Base-by-base conservation (phyloP, 1,140 invertebrate species). In the Macrobrachium nipponense region DNA sequence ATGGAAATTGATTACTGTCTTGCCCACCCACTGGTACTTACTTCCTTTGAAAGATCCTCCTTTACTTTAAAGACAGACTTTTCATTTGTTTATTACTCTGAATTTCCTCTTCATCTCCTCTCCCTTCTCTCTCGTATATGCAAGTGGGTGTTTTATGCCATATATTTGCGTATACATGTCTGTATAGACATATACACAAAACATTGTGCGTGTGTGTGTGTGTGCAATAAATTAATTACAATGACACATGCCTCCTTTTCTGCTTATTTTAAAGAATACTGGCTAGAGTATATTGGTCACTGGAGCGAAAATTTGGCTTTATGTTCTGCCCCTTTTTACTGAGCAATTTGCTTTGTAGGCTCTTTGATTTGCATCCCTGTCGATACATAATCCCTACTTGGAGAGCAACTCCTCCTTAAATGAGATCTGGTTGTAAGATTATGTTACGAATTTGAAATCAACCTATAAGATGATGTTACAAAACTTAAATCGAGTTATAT, bases 141-240 rank as follows among this genome's bases (percentile, higher is more conserved):
- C 51, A n/a, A 18, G 18, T 6, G 44, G 14, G 18, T 75, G 18
- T 75, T 27, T 15, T 20, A 23, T 20, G 11, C 4, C 62, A 11
- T 77, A 58, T 59, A 58, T 59, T 17, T 77, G 2, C 51, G 20
- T 58, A 58, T 77, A 58, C 51, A 58, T 80, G 62, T 80, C 62
- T 80, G 62, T 80, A 80, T 64, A 80, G 10, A 80, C 62, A 80
- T 80, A 80, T 80, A 80, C 62, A 80, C 62, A 80, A 23, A 61
- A 61, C 12, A 61, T 61, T 79, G 62, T 80, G 62, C 66, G 62
- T 80, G 62, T 80, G 62, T 80, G 62, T 64, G 23, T 80, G 64
- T 77, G n/a, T 79, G 12, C 20, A 70, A 36, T n/a, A n/a, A 23
- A 2, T 15, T 27, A n/a, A 10, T 0, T 5, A 80, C 61, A 20